Base-by-base conservation (phyloP, 2,797 vertebrate species). In the Sphaeramia orbicularis region DNA sequence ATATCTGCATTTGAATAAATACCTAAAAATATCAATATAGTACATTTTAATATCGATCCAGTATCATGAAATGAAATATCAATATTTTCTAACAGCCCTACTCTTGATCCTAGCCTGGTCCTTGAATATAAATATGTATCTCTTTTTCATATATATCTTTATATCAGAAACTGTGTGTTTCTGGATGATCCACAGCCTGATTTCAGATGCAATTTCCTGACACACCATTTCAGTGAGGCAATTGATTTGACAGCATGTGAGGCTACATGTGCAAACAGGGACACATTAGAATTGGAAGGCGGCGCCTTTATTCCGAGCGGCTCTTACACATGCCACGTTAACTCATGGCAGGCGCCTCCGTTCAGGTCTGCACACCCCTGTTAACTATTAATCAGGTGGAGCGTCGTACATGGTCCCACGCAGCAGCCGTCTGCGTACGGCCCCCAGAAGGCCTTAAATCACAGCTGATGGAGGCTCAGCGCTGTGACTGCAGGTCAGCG, bases 401-500 rank as follows among this genome's bases (percentile, higher is more conserved):
- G 32, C 70, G 50, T 74, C 41, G 40, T 54, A 44, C 43, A 44
- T n/a, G 27, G 65, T 55, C 45, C 10, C 14, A 16, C 14, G 0
- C 35, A 53, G 40, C n/a, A 18, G 32, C 47, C 38, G 7, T 73
- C 35, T 81, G 50, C 47, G 53, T 56, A 68, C 2, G 35, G 59
- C 45, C 51, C 61, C 73, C 74, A 44, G 50, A 81, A 79, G 74
- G 54, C 70, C 57, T 18, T 83, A 77, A 85, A 85, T 87, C 78
- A 81, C 51, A 66, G 16, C 12, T n/a, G 77, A 24, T 41, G 51
- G 12, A 63, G 56, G 40, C 66, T 62, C 0, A 7, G 51, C 21
- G 47, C 10, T 1, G 48, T 71, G 59, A 77, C 62, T 78, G 24
- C 63, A 42, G 76, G 69, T 78, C 80, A 74, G 67, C 67, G 54